Conservation (phyloP, 2,113 vertebrate species). For the Boulengeromyrus knoepffleri region DNA sequence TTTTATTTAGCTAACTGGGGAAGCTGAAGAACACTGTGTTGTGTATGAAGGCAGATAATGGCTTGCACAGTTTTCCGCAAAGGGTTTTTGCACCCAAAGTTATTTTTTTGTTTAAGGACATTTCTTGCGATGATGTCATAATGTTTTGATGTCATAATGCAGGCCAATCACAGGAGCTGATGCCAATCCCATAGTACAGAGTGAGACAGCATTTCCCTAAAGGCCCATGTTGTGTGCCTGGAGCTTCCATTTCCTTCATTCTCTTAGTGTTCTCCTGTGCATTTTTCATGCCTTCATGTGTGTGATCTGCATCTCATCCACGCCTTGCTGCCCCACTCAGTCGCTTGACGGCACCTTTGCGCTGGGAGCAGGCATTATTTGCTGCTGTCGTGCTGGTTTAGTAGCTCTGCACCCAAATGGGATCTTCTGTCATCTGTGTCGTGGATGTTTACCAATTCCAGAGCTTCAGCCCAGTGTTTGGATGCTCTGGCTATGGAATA, state of each 20-base stretch:
- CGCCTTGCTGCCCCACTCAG: slow-evolving; percentile 48
- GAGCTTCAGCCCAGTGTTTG: neutral
- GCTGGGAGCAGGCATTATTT: slow-evolving; percentile 69
- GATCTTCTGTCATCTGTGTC: neutral
- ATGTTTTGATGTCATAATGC: slow-evolving; percentile 9
- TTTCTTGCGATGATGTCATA: neutral
- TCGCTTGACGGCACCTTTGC: slow-evolving; percentile 25
- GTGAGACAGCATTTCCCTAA: neutral
- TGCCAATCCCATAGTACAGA: neutral
- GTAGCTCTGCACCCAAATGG: slow-evolving; percentile 12
- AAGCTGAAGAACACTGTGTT: neutral
- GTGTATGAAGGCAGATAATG: neutral
- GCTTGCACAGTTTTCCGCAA: neutral
- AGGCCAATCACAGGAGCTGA: neutral
- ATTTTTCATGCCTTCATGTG: slow-evolving; percentile 1
- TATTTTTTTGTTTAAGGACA: neutral
- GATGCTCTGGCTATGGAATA: neutral
- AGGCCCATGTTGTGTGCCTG: neutral
- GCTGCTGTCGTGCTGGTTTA: slow-evolving; percentile 66
- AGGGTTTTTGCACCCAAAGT: neutral
- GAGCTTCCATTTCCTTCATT: neutral
- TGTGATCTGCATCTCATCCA: slow-evolving; percentile 20
- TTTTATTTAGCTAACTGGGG: neutral
- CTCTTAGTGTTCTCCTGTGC: slow-evolving; percentile 16
- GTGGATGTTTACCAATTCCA: neutral